Conservation (phyloP, 2,888 invertebrate genomes). For the Hirtodrosophila duncani region DNA sequence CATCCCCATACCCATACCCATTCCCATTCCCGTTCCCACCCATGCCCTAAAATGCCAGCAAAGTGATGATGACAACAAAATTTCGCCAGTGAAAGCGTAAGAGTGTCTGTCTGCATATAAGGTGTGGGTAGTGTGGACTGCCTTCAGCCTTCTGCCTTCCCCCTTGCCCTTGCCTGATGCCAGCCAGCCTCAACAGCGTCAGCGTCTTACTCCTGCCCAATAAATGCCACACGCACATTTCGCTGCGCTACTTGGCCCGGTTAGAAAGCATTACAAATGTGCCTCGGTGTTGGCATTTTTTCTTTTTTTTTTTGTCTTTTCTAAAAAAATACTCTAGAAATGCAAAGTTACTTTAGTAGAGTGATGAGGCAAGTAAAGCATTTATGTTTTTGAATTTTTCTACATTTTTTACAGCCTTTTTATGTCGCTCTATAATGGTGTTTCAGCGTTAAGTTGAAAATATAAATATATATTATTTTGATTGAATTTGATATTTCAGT, state of each 20-base stretch:
- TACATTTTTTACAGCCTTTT: too few relatives aligned
- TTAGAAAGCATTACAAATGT: slow-evolving; percentile 69
- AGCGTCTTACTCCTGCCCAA: slow-evolving; percentile 28
- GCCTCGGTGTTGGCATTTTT: slow-evolving; percentile 25
- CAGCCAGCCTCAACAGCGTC: too few relatives aligned
- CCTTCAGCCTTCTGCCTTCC: background rate
- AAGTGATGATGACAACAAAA: slow-evolving; percentile 71
- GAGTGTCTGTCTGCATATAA: slow-evolving; percentile 6
- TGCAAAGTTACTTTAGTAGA: background rate
- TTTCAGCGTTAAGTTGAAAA: too few relatives aligned
- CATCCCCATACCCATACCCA: background rate
- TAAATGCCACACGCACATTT: slow-evolving; percentile 71
- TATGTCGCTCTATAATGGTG: too few relatives aligned
- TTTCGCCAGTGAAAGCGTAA: slow-evolving; percentile 46
- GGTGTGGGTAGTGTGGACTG: slow-evolving; percentile 20
- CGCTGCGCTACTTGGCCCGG: slow-evolving; percentile 50
- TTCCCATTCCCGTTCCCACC: background rate
- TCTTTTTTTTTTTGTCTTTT: slow-evolving; percentile 10
- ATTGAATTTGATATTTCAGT: too few relatives aligned
- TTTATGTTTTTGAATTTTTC: too few relatives aligned
- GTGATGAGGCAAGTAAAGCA: too few relatives aligned
- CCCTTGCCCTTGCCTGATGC: slow-evolving; percentile 1
- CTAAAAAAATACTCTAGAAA: slow-evolving; percentile 28
- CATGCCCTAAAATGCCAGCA: slow-evolving; percentile 23
- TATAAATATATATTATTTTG: too few relatives aligned